These are phyloP conservation scores for Potamarius usumacintae DNA, from an alignment of 2,113 vertebrate species.

Conservation along the genomic window DNA sequence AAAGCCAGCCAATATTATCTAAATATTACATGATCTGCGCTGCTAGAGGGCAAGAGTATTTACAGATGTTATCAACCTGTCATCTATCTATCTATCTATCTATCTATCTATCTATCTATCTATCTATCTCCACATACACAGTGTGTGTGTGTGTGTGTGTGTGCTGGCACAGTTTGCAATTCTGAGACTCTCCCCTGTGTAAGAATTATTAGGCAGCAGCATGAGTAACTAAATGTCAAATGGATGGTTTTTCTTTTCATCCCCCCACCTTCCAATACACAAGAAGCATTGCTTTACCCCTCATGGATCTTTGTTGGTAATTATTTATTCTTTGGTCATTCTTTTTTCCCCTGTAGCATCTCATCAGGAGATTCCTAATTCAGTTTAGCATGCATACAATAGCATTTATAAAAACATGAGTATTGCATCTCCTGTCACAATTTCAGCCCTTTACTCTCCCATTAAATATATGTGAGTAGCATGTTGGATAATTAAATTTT, in stretches of 20 bases:
- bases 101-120: no score
- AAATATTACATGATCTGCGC: not conserved
- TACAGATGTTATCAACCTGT: not conserved
- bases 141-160: not conserved
- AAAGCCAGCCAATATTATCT: no score
- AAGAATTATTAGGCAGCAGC: constrained; percentile 48
- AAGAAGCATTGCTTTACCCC: not conserved
- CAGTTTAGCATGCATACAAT: not conserved
- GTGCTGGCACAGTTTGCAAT: constrained; percentile 22
- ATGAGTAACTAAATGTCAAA: constrained; percentile 54
- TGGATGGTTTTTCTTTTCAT: constrained; percentile 1
- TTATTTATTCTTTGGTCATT: not conserved
- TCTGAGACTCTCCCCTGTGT: constrained; percentile 20
- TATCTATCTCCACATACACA: no score
- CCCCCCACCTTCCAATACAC: not conserved
- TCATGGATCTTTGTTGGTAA: not conserved
- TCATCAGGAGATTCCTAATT: not conserved
- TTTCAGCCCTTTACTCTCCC: not conserved
- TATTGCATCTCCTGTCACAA: not conserved
- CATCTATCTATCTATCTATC: no score
- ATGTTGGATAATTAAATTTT: constrained; percentile 62
- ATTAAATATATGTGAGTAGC: constrained; percentile 13
- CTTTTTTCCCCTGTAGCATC: not conserved
- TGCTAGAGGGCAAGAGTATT: not conserved
- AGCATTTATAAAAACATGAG: not conserved